Percentiles rank a stretch among this genome's conserved stretches.
phyloP scores from a whole-genome alignment of 1,140 invertebrate genomes.

The Branchinecta lynchi region DNA sequence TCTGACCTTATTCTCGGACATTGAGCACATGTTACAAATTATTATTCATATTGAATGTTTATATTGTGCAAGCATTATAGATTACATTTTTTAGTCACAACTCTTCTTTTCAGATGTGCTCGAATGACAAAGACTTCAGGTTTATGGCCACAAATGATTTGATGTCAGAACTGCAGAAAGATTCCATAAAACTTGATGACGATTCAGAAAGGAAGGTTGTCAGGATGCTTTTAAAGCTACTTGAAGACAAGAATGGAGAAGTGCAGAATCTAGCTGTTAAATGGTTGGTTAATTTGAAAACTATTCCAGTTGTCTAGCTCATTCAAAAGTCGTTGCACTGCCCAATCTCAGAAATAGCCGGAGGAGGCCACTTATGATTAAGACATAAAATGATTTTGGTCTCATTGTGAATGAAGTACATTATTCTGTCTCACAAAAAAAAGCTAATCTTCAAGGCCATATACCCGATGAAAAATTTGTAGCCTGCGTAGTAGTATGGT shows the following conservation, averaged over 20 bases:
- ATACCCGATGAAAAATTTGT: too few relatives aligned
- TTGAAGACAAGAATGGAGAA: constrained; percentile 99
- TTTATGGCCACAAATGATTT: constrained; percentile 99
- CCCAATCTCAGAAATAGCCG: too few relatives aligned
- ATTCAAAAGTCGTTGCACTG: too few relatives aligned
- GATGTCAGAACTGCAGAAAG: constrained; percentile 96
- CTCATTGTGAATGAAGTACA: not conserved
- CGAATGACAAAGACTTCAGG: constrained; percentile 95
- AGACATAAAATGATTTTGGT: not conserved
- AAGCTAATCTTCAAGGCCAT: too few relatives aligned
- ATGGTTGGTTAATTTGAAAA: constrained; percentile 46
- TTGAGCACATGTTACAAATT: too few relatives aligned
- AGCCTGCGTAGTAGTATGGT: too few relatives aligned
- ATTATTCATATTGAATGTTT: too few relatives aligned
- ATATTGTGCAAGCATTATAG: too few relatives aligned
- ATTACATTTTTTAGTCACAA: too few relatives aligned
- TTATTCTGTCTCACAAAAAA: too few relatives aligned
- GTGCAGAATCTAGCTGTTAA: constrained; percentile 98
- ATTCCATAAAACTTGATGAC: constrained; percentile 97
- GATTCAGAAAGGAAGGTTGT: constrained; percentile 97
- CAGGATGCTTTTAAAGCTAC: constrained; percentile 77
- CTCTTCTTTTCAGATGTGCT: constrained; percentile 67
- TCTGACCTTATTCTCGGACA: too few relatives aligned
- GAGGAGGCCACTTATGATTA: not conserved
- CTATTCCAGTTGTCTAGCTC: too few relatives aligned